Conservation (phyloP, 1,140 invertebrate species). For the Scaptodrosophila lebanonensis region DNA sequence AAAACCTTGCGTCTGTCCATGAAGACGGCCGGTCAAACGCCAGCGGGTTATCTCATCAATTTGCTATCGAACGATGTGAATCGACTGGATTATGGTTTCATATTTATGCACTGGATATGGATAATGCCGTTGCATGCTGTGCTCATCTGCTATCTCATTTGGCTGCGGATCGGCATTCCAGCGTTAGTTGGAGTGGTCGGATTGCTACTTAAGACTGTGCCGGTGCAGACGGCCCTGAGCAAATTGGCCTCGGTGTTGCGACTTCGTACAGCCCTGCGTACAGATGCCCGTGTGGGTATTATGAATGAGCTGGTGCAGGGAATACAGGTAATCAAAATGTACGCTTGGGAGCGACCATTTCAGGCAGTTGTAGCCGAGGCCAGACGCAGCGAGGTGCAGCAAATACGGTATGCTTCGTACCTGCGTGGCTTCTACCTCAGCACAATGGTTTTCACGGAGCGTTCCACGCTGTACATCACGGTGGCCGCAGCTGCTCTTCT, state of each 20-base stretch:
- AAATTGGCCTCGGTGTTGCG: constrained; percentile 78
- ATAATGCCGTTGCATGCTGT: constrained; percentile 83
- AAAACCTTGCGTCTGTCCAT: constrained; percentile 82
- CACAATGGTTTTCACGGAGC: constrained; percentile 84
- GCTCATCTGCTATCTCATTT: constrained; percentile 82
- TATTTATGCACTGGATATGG: constrained; percentile 83
- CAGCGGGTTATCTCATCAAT: constrained; percentile 90
- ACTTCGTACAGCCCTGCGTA: constrained; percentile 80
- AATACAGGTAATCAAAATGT: constrained; percentile 89
- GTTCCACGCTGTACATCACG: constrained; percentile 85
- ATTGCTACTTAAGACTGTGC: constrained; percentile 81
- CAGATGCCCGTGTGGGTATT: constrained; percentile 86
- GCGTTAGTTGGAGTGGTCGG: constrained; percentile 84
- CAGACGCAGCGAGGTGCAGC: constrained; percentile 82
- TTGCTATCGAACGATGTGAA: constrained; percentile 89
- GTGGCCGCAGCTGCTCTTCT: constrained; percentile 83
- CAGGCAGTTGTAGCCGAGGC: constrained; percentile 79
- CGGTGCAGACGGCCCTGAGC: constrained; percentile 82
- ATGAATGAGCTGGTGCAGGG: constrained; percentile 88
- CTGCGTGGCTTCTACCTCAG: constrained; percentile 84
- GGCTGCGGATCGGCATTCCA: constrained; percentile 82
- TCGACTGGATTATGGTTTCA: constrained; percentile 81
- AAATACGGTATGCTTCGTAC: constrained; percentile 83
- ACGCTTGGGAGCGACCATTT: constrained; percentile 86
- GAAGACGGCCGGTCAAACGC: constrained; percentile 83